A percentile compares a stretch with the other conserved stretches of the same genome.
Conservation (phyloP, 2,797 vertebrate species). For the Pangasius macronema region DNA sequence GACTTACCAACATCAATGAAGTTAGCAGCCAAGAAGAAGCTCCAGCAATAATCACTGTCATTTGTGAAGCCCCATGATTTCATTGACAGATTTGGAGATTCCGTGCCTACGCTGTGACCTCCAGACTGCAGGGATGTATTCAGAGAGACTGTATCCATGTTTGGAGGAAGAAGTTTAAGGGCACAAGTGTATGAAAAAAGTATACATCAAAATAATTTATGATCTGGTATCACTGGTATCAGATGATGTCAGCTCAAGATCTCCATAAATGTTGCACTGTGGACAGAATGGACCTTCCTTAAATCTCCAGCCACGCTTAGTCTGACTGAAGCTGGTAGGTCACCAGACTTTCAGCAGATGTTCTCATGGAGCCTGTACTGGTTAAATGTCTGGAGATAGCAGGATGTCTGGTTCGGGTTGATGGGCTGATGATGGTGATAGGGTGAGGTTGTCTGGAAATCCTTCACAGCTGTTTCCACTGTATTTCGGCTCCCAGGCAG, state of each 20-base stretch:
- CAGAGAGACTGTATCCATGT: conserved; percentile 52
- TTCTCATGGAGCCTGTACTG: conserved; percentile 19
- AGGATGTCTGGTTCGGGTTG: conserved; percentile 25
- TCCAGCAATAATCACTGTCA: conserved; percentile 39
- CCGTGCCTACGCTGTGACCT: conserved; percentile 31
- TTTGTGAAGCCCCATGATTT: conserved; percentile 46
- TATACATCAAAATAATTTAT: conserved; percentile 4
- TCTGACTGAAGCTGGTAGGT: conserved; percentile 9
- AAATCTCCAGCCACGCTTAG: background rate
- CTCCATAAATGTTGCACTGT: background rate
- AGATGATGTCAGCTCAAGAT: background rate
- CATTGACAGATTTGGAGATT: conserved; percentile 49
- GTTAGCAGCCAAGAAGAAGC: conserved; percentile 52
- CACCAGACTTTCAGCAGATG: conserved; percentile 18
- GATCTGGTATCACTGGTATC: background rate
- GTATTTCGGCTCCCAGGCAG: conserved; percentile 12
- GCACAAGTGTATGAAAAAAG: background rate
- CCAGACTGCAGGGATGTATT: conserved; percentile 47
- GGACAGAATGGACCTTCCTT: background rate
- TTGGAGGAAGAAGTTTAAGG: background rate
- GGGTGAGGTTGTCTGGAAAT: conserved; percentile 6
- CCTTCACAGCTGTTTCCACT: conserved; percentile 27
- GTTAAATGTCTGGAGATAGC: conserved; percentile 37
- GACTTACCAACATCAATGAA: conserved; percentile 54
- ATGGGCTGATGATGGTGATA: conserved; percentile 30